These are phyloP conservation scores for Maniola hyperantus DNA, from an alignment of 2,888 invertebrate genomes.

Conservation along the genomic window DNA sequence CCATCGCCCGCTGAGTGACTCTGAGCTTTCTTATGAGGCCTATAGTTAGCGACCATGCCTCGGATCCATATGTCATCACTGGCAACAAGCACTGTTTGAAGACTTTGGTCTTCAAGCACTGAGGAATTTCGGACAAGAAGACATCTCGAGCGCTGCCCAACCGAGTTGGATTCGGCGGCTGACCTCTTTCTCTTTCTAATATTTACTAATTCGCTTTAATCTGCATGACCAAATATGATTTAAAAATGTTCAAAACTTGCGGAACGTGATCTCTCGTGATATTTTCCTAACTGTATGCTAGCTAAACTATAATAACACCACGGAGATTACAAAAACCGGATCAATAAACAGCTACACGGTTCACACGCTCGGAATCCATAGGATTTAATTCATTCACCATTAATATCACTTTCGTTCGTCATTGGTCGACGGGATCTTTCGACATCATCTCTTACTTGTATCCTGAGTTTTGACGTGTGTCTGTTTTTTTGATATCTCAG, in stretches of 20 bases:
- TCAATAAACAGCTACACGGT: conserved; percentile 14
- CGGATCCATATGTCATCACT: too few species aligned
- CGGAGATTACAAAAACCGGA: conserved; percentile 12
- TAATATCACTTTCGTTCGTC: conserved; percentile 20
- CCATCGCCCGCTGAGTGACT: too few species aligned
- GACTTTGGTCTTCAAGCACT: too few species aligned
- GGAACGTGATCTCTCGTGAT: not conserved
- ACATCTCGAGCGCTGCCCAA: too few species aligned
- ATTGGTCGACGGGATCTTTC: conserved; percentile 9
- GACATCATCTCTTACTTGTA: conserved; percentile 7
- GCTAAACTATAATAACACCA: not conserved
- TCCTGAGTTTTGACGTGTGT: conserved; percentile 18
- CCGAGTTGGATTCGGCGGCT: too few species aligned
- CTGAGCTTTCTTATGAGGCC: too few species aligned
- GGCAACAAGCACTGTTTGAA: too few species aligned
- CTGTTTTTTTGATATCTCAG: not conserved
- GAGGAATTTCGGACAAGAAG: too few species aligned
- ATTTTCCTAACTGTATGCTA: not conserved
- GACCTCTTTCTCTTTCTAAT: too few species aligned
- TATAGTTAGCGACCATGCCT: too few species aligned
- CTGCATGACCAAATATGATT: not conserved
- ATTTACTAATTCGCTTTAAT: not conserved
- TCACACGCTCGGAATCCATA: conserved; percentile 15
- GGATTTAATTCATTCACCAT: conserved; percentile 16
- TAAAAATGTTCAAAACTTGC: not conserved